Evolutionary conservation across 2,888 invertebrate genomes (phyloP).

Genomic region (Enchytraeus crypticus): DNA sequence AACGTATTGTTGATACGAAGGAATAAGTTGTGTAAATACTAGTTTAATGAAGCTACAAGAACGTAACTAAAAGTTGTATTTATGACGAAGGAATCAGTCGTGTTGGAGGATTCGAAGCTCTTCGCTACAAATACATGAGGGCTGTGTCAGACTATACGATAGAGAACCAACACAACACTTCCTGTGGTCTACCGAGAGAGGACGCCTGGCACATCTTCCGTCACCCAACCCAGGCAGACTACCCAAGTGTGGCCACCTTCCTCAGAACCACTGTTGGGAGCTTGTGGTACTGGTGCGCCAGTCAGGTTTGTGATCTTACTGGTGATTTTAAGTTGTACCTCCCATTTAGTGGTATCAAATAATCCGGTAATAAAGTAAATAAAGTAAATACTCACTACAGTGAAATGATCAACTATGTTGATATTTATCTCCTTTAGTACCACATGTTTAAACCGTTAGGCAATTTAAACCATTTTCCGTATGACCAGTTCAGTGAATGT

Average conservation of each 20-base stretch:
- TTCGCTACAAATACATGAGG: constrained; percentile 21
- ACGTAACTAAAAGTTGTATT: background rate
- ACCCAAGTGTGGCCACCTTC: constrained; percentile 21
- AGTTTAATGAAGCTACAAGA: too few relatives aligned
- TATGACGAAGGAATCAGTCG: constrained; percentile 16
- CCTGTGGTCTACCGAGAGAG: constrained; percentile 18
- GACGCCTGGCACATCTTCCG: constrained; percentile 24
- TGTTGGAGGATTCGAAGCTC: constrained; percentile 19
- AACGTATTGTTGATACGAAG: too few relatives aligned
- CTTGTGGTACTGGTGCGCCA: constrained; percentile 27
- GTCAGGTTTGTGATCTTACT: constrained; percentile 15
- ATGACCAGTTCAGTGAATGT: too few relatives aligned
- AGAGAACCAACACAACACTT: constrained; percentile 10
- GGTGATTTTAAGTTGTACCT: background rate
- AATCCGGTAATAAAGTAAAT: too few relatives aligned
- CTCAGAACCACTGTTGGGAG: constrained; percentile 17
- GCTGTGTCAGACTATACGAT: constrained; percentile 22
- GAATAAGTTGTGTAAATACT: too few relatives aligned
- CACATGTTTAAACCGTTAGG: too few relatives aligned
- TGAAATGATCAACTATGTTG: too few relatives aligned
- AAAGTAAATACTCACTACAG: too few relatives aligned
- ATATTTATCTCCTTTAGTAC: too few relatives aligned
- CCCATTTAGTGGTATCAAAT: too few relatives aligned
- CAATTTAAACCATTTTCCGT: too few relatives aligned
- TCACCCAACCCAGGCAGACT: constrained; percentile 13